Conservation (phyloP, 2,797 vertebrate species). For the Protosalanx chinensis region DNA sequence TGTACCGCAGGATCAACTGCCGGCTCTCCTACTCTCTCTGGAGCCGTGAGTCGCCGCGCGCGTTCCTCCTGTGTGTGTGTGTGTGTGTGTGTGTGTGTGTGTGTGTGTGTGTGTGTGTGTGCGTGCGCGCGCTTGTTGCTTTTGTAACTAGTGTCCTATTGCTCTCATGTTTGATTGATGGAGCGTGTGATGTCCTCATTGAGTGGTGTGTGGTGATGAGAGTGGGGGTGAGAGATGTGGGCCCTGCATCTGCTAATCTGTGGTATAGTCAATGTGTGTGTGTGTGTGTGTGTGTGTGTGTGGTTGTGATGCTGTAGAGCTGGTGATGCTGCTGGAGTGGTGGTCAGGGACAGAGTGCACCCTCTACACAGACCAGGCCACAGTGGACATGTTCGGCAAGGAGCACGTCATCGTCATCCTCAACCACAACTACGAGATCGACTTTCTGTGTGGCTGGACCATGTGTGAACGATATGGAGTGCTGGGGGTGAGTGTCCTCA, state of each 20-base stretch:
- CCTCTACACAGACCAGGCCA: slow-evolving; percentile 89
- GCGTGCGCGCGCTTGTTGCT: neutral
- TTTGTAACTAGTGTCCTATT: neutral
- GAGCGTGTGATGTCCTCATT: too few species aligned
- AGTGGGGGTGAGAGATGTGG: neutral
- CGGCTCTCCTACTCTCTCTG: slow-evolving; percentile 94
- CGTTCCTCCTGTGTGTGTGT: neutral
- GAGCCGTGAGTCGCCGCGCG: slow-evolving; percentile 88
- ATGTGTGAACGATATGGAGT: slow-evolving; percentile 95
- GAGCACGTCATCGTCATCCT: slow-evolving; percentile 96
- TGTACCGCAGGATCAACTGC: slow-evolving; percentile 95
- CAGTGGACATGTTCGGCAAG: slow-evolving; percentile 86
- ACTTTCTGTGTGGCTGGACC: slow-evolving; percentile 98
- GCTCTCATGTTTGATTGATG: neutral
- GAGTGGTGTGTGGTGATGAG: neutral
- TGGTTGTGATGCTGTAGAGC: slow-evolving; percentile 69
- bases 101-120: neutral
- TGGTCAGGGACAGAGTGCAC: slow-evolving; percentile 97
- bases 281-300: neutral
- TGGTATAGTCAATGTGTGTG: neutral
- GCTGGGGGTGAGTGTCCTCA: slow-evolving; percentile 81
- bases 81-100: slow-evolving; percentile 6
- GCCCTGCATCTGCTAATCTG: neutral
- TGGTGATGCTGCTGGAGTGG: slow-evolving; percentile 98
- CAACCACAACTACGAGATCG: slow-evolving; percentile 99